Conservation (phyloP, 1,140 invertebrate genomes). For the Onthophagus taurus region DNA sequence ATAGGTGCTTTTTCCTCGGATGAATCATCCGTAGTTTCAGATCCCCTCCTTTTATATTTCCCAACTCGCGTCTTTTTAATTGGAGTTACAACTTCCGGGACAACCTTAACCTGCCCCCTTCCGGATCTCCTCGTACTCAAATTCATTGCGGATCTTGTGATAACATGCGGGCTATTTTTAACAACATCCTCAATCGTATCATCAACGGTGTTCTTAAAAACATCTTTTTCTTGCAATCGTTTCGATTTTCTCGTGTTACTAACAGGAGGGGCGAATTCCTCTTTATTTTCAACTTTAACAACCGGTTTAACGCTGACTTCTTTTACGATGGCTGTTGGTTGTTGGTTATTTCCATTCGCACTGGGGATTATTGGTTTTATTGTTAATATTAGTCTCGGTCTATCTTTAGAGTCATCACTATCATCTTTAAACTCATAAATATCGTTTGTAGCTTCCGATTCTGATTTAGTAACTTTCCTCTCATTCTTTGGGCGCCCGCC, state of each 20-base stretch:
- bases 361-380: slow-evolving; percentile 55
- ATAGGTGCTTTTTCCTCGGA: slow-evolving; percentile 43
- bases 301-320: slow-evolving; percentile 32
- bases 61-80: slow-evolving; percentile 53
- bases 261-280: slow-evolving; percentile 51
- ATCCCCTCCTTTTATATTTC: slow-evolving; percentile 48
- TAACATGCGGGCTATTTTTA: slow-evolving; percentile 44
- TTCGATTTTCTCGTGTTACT: slow-evolving; percentile 68
- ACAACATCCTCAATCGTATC: slow-evolving; percentile 81
- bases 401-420: slow-evolving; percentile 52
- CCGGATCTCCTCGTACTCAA: slow-evolving; percentile 25
- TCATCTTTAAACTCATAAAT: slow-evolving; percentile 80
- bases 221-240: slow-evolving; percentile 66
- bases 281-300: slow-evolving; percentile 42
- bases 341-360: slow-evolving; percentile 28
- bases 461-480: slow-evolving; percentile 46
- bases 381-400: slow-evolving; percentile 66
- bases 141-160: slow-evolving; percentile 31
- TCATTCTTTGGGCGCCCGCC: slow-evolving; percentile 44
- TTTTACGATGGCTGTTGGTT: slow-evolving; percentile 43
- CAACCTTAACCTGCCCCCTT: slow-evolving; percentile 25
- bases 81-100: slow-evolving; percentile 30
- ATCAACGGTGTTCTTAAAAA: slow-evolving; percentile 61
- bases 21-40: slow-evolving; percentile 52
- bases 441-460: slow-evolving; percentile 44